Evolutionary conservation across 2,113 vertebrate species (phyloP), one percentile per base, ranked within the genome.

Genomic region (Leucosticte australis): DNA sequence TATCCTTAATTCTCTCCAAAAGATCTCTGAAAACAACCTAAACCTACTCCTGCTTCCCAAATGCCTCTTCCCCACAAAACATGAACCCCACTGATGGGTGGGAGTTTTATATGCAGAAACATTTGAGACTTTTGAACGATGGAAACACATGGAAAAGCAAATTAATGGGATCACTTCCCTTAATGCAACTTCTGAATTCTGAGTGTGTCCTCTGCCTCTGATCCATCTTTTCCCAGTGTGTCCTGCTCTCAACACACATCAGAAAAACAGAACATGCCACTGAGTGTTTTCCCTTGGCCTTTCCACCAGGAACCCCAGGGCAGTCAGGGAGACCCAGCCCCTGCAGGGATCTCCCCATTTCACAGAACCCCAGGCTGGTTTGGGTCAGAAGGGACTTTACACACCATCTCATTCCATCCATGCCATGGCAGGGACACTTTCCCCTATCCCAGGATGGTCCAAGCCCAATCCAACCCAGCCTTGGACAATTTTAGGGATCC

Each of bases 401-500:
- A 59, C 12, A 13, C 8, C 27, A 11, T 8, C 44, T 15, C 15
- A 9, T 24, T 20, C 8, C 52, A 49, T 0, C 21, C n/a, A 2
- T 37, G 26, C 26, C 86, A 37, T 6, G 31, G 31, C 42, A 65
- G 59, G 37, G 11, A 52, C 37, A 52, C 15, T 4, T 74, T 21
- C 13, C 27, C 7, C 13, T 6, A 2, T 0, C 52, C 44, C 44
- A 52, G 37, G 10, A 0, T 81, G 86, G 60, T 67, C 60, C 77
- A 44, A 73, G 6, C 33, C 11, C 31, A 0, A 0, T 50, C 7
- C 44, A 20, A 1, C 15, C 37, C 4, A 10, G 19, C 15, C 20
- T 35, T 2, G 69, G 5, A 15, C 46, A 53, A 9, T 46, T 2
- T 15, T 9, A 67, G 10, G 37, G 37, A n/a, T 1, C 15, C 50